Evolutionary conservation across 2,888 invertebrate genomes (phyloP).

Genomic region (Saturnia pavonia): DNA sequence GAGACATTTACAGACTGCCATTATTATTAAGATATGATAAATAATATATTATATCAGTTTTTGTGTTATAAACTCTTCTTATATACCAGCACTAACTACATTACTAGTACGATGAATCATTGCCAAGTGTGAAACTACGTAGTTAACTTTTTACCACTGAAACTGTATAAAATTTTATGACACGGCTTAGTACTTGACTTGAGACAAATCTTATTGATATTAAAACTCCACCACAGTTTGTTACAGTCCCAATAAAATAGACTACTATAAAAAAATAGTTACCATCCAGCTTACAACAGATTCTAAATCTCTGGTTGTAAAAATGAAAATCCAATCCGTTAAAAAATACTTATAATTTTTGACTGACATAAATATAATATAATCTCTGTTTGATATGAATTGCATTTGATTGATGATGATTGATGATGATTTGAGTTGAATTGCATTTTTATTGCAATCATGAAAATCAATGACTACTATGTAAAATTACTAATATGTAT

Average conservation of each 20-base stretch:
- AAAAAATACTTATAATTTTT: not conserved
- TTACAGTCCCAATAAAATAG: conserved; percentile 45
- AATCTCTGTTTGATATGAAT: too few species aligned
- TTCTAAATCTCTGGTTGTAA: not conserved
- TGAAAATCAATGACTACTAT: too few species aligned
- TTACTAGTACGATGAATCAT: not conserved
- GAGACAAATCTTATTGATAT: conserved; percentile 36
- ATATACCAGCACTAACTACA: not conserved
- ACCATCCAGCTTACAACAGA: not conserved
- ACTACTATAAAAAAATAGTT: conserved; percentile 41
- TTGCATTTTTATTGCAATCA: too few species aligned
- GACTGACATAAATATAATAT: not conserved
- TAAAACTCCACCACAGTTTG: conserved; percentile 44
- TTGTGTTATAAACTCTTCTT: not conserved
- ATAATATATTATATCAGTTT: not conserved
- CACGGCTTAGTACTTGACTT: conserved; percentile 19
- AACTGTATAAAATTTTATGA: conserved; percentile 32
- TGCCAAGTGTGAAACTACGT: not conserved
- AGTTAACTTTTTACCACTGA: conserved; percentile 32
- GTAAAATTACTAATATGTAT: too few species aligned
- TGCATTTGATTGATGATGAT: too few species aligned
- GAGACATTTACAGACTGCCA: not conserved
- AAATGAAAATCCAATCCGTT: not conserved
- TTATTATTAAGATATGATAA: not conserved
- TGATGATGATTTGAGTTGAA: too few species aligned